Evolutionary conservation across 2,888 invertebrate species (phyloP), one percentile per base, ranked within the genome.

Genomic region (Lepidonotus clava): DNA sequence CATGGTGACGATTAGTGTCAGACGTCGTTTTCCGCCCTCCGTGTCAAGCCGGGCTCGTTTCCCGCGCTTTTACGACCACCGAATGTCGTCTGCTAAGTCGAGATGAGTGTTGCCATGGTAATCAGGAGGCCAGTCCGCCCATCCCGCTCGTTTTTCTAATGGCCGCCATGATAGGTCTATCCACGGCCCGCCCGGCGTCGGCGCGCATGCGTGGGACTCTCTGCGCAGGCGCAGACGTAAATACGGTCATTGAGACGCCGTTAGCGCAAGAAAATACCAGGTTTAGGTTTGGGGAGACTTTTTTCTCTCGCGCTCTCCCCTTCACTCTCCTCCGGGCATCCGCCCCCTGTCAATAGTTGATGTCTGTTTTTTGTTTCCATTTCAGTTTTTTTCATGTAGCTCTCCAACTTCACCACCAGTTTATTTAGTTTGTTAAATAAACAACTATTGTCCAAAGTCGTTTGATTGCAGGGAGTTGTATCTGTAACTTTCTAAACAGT

Each of bases 1-100:
- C 61, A n/a, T 28, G 61, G 61, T 76, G 21, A 28, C 38, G 24
- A 76, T 76, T 76, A 76, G 21, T 76, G 76, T 76, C 76, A 76
- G 38, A 38, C 38, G 38, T 36, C 40, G 38, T 76, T 76, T 34
- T 40, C 76, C 76, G 6, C 76, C n/a, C 28, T 38, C 38, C 76
- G 8, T 76, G 76, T 76, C 36, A 28, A 24, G 11, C 36, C 8
- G 11, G 11, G 24, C 61, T n/a, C 61, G 28, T 61, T n/a, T 61
- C 61, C 61, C 61, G 61, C 61, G 61, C 28, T 61, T 61, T 24
- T n/a, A n/a, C n/a, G n/a, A n/a, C n/a, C n/a, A n/a, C 61, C 61
- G 28, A 28, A n/a, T 61, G n/a, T 61, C 61, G 61, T 61, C 61
- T 61, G 61, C 61, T 61, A 61, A 4, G 61, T 61, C 61, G 28